Conservation (phyloP, 2,797 vertebrate genomes). For the Triplophysa bombifrons region DNA sequence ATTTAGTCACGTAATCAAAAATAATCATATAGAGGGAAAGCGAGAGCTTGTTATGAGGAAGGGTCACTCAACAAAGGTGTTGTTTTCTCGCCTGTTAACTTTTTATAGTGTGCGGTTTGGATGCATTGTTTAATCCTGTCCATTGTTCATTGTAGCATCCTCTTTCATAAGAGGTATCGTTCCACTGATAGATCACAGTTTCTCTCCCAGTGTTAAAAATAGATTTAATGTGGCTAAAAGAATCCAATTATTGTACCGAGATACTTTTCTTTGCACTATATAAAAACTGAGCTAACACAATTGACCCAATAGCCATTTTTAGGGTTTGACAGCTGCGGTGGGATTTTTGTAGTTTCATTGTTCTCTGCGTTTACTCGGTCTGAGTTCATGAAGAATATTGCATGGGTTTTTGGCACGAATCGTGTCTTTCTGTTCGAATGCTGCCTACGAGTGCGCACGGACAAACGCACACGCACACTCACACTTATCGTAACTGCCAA, state of each 20-base stretch:
- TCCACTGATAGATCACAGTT: neutral
- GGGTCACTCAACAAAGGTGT: neutral
- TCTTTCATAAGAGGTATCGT: neutral
- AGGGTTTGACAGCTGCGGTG: slow-evolving; percentile 30
- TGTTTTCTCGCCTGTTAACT: slow-evolving; percentile 2
- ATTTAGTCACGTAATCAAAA: slow-evolving; percentile 24
- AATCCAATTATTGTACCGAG: neutral
- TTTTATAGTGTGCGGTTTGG: neutral
- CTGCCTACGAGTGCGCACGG: slow-evolving; percentile 44
- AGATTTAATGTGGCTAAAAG: neutral
- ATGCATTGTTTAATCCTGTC: neutral
- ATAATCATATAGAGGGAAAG: slow-evolving; percentile 5
- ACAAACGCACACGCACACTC: slow-evolving; percentile 34
- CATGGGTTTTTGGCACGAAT: slow-evolving; percentile 20
- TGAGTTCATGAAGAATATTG: slow-evolving; percentile 18
- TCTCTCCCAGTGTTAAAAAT: neutral
- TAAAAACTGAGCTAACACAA: slow-evolving; percentile 40
- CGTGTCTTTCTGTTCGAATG: slow-evolving; percentile 24
- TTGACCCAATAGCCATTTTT: slow-evolving; percentile 39
- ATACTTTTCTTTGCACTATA: slow-evolving; percentile 35
- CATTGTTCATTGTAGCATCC: neutral
- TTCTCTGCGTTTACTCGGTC: neutral
- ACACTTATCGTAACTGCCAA: slow-evolving; percentile 53
- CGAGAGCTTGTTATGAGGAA: neutral
- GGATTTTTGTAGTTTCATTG: slow-evolving; percentile 16